phyloP scores from a whole-genome alignment of 2,113 vertebrate genomes.

The Labeo catla region DNA sequence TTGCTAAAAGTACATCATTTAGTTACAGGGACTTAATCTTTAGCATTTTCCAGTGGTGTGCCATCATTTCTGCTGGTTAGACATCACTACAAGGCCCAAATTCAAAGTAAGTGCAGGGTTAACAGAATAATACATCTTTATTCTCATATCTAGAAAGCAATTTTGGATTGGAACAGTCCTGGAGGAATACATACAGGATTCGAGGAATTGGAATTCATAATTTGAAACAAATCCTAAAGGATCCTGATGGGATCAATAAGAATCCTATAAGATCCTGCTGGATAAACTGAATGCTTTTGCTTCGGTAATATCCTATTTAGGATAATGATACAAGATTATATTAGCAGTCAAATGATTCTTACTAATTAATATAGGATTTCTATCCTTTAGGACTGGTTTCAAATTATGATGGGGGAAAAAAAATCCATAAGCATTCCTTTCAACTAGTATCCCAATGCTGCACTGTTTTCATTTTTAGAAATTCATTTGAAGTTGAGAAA shows the following conservation, averaged over 20 bases:
- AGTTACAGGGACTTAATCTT: not conserved
- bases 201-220: not conserved
- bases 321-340: not conserved
- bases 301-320: not conserved
- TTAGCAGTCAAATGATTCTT: not conserved
- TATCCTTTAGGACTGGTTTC: not conserved
- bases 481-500: not conserved
- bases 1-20: not conserved
- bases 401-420: not conserved
- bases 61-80: not conserved
- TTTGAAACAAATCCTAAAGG: not conserved
- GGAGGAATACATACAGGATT: not conserved
- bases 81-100: not conserved
- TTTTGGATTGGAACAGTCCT: not conserved
- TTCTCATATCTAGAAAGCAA: slow-evolving; percentile 2
- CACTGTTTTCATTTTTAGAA: not conserved
- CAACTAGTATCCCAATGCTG: too few relatives aligned
- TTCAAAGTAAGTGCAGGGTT: not conserved
- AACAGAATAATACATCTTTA: not conserved
- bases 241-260: not conserved
- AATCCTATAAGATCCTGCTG: not conserved
- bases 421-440: not conserved
- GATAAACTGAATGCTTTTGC: not conserved
- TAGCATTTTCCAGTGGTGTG: not conserved
- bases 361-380: not conserved